phyloP scores from a whole-genome alignment of 2,888 invertebrate species.

The Philopedon plagiatum region DNA sequence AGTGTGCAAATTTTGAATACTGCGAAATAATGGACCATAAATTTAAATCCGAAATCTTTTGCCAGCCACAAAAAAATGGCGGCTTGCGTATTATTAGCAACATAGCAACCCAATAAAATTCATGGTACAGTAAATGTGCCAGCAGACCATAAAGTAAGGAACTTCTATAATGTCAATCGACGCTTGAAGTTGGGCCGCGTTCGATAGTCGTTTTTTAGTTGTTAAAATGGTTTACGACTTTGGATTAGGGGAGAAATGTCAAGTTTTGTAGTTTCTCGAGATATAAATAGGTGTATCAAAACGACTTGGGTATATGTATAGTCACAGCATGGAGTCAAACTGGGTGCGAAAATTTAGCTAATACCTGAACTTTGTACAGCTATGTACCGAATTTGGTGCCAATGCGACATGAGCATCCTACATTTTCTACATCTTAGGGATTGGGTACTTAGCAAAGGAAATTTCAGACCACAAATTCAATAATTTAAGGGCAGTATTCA shows the following conservation, averaged over 20 bases:
- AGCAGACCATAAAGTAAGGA: conserved; percentile 54
- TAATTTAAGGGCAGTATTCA: too few species aligned
- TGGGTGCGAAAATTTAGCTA: too few species aligned
- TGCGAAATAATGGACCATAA: conserved; percentile 6
- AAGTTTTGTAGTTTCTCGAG: not conserved
- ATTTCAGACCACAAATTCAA: too few species aligned
- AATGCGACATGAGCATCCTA: too few species aligned
- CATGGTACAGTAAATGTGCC: conserved; percentile 52
- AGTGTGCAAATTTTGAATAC: not conserved
- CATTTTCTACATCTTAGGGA: too few species aligned
- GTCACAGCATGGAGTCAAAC: too few species aligned
- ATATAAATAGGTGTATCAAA: not conserved
- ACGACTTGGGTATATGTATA: too few species aligned
- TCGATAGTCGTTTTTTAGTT: conserved; percentile 18
- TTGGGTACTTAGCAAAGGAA: too few species aligned
- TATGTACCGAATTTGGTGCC: too few species aligned
- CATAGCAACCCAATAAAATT: conserved; percentile 52
- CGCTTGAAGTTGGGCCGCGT: conserved; percentile 40
- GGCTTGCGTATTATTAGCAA: conserved; percentile 49
- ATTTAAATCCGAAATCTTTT: conserved; percentile 3
- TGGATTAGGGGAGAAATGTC: not conserved
- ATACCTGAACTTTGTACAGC: too few species aligned
- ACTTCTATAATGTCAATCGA: conserved; percentile 51
- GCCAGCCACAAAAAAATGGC: conserved; percentile 1
- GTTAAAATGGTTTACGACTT: conserved; percentile 51